Conservation (phyloP, 1,140 invertebrate genomes). For the Drosophila ironensis region DNA sequence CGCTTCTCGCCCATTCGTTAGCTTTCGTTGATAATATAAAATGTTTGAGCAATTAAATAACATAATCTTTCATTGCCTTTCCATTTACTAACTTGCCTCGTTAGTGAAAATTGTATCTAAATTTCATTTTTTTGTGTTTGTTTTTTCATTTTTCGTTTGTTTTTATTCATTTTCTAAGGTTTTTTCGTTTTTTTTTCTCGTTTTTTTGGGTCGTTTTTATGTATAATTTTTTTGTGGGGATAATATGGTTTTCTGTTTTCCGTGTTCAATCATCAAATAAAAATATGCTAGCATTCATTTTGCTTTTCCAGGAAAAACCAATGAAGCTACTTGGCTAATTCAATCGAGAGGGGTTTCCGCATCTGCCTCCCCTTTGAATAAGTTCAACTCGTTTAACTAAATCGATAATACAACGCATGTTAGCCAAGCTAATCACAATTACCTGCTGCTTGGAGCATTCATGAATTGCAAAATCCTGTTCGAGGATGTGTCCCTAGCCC, state of each 20-base stretch:
- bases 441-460: conserved; percentile 19
- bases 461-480: not conserved
- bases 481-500: not conserved
- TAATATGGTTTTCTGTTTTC: conserved; percentile 37
- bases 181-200: conserved; percentile 57
- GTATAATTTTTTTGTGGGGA: conserved; percentile 44
- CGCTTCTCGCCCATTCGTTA: not conserved
- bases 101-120: conserved; percentile 58
- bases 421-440: conserved; percentile 68
- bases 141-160: conserved; percentile 56
- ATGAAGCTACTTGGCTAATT: conserved; percentile 61
- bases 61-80: conserved; percentile 22
- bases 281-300: conserved; percentile 48
- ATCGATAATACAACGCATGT: conserved; percentile 61
- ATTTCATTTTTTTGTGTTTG: conserved; percentile 41
- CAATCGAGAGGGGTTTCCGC: conserved; percentile 42
- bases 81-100: conserved; percentile 37
- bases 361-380: conserved; percentile 26
- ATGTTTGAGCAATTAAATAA: conserved; percentile 42
- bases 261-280: conserved; percentile 27
- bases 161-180: conserved; percentile 36
- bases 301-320: conserved; percentile 71
- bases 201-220: conserved; percentile 35
- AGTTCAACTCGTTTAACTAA: conserved; percentile 67
- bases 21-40: conserved; percentile 52